A percentile compares a stretch with the other conserved stretches of the same genome.
phyloP scores from a whole-genome alignment of 2,797 vertebrate genomes.

The Scyliorhinus canicula region DNA sequence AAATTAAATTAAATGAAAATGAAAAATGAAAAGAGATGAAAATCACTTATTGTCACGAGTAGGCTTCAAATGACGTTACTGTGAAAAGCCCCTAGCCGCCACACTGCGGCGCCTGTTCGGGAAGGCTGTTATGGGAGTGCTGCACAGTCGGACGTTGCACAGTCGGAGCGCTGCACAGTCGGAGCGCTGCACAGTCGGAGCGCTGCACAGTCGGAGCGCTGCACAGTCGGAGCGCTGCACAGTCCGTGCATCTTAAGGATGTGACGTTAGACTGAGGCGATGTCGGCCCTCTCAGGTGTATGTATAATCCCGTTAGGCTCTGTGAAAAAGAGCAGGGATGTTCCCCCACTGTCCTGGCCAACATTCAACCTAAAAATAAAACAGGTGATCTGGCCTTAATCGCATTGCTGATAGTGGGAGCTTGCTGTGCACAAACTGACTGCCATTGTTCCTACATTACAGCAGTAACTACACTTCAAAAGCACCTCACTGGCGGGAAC shows the following conservation, averaged over 20 bases:
- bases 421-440: background rate
- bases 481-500: too few relatives aligned
- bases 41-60: too few relatives aligned
- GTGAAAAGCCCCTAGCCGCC: too few relatives aligned
- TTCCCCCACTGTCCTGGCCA: background rate
- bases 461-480: background rate
- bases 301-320: background rate
- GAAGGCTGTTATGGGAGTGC: too few relatives aligned
- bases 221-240: background rate
- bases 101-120: too few relatives aligned
- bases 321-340: background rate
- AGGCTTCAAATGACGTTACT: too few relatives aligned
- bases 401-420: background rate
- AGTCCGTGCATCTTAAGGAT: background rate
- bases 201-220: background rate
- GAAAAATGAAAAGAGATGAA: too few relatives aligned
- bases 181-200: background rate
- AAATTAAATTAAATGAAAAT: too few relatives aligned
- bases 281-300: background rate
- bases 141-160: too few relatives aligned
- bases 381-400: background rate
- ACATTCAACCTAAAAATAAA: background rate
- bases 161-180: background rate
- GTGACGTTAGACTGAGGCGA: background rate
- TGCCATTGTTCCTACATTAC: background rate